Conservation (phyloP, 2,888 invertebrate genomes). For the Bhutanitis thaidina region DNA sequence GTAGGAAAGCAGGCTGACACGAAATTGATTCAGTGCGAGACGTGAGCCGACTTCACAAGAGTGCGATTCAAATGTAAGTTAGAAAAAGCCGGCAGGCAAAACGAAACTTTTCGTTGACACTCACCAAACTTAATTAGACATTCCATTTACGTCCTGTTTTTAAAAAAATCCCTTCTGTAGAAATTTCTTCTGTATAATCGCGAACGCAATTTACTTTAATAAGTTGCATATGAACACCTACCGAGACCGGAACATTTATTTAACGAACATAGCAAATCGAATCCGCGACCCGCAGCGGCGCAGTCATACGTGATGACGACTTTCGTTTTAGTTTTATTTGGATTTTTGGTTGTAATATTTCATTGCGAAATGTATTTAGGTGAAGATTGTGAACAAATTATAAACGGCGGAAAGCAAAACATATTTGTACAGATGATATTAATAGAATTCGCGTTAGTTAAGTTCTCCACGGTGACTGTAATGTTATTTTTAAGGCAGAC, state of each 20-base stretch:
- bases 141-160: slow-evolving; percentile 39
- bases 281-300: too few species aligned
- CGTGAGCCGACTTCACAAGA: slow-evolving; percentile 63
- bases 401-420: neutral
- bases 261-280: too few species aligned
- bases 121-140: slow-evolving; percentile 66
- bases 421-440: neutral
- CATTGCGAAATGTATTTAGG: too few species aligned
- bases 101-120: slow-evolving; percentile 65
- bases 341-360: too few species aligned
- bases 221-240: too few species aligned
- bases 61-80: slow-evolving; percentile 63
- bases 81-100: slow-evolving; percentile 34
- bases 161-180: too few species aligned
- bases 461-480: slow-evolving; percentile 21
- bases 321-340: too few species aligned
- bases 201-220: too few species aligned
- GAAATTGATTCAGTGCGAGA: slow-evolving; percentile 73
- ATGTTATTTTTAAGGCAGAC: slow-evolving; percentile 32
- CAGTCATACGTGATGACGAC: too few species aligned
- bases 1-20: slow-evolving; percentile 53
- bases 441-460: slow-evolving; percentile 4
- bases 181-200: too few species aligned
- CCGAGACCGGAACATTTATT: too few species aligned
- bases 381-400: neutral